A percentile compares a stretch with the other conserved stretches of the same genome.
Conservation (phyloP, 2,113 vertebrate genomes). For the Melanerpes formicivorus region DNA sequence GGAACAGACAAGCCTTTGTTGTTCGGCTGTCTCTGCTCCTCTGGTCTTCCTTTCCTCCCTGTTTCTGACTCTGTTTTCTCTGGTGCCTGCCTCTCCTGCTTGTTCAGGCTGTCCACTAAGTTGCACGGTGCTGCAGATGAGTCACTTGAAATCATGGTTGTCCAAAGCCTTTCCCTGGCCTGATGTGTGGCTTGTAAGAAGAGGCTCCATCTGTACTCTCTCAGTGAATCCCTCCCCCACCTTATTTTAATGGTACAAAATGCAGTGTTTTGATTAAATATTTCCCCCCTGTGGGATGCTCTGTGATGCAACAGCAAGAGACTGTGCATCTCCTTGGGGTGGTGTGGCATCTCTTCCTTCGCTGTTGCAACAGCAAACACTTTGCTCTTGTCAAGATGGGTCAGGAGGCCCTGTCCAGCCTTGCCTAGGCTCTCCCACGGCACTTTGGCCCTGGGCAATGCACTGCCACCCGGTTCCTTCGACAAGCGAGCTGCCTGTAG, state of each 20-base stretch:
- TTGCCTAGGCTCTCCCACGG: background rate
- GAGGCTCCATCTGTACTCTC: background rate
- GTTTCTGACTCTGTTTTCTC: background rate
- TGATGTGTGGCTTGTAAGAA: background rate
- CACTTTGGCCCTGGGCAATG: background rate
- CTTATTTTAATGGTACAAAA: background rate
- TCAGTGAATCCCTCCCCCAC: background rate
- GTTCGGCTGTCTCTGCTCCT: background rate
- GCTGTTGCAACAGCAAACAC: background rate
- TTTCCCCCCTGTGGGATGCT: rapidly evolving
- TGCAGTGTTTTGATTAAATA: background rate
- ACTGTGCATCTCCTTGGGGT: rapidly evolving
- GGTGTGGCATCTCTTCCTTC: background rate
- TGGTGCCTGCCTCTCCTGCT: background rate
- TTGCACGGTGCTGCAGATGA: background rate
- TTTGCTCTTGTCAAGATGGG: background rate
- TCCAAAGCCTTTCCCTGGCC: background rate
- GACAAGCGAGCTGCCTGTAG: background rate
- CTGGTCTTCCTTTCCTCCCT: background rate
- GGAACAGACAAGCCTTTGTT: conserved; percentile 8
- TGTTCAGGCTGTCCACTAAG: background rate
- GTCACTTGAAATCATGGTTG: background rate
- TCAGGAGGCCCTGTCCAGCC: background rate
- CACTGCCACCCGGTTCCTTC: rapidly evolving
- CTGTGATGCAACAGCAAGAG: background rate